Evolutionary conservation across 2,888 invertebrate species (phyloP).

Genomic region (Campaea margaritaria): DNA sequence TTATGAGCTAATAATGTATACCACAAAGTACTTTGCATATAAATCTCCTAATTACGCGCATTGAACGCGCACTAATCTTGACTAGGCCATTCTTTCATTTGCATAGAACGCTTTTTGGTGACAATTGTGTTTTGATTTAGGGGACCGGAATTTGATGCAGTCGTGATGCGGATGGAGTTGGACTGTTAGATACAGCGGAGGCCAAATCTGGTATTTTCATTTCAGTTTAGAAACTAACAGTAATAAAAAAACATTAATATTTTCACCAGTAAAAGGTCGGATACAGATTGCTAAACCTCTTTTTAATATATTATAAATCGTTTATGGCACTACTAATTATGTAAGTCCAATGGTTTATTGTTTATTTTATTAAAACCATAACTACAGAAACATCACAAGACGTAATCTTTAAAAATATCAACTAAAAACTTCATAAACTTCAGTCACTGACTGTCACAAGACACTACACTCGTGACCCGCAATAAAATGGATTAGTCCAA

Average conservation of each 20-base stretch:
- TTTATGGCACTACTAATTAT: no score
- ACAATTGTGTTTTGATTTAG: slow-evolving; percentile 78
- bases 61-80: slow-evolving; percentile 77
- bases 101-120: slow-evolving; percentile 69
- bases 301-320: no score
- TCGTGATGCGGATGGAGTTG: slow-evolving; percentile 35
- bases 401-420: slow-evolving; percentile 21
- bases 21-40: slow-evolving; percentile 83
- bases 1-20: slow-evolving; percentile 80
- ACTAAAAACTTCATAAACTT: slow-evolving; percentile 39
- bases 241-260: no score
- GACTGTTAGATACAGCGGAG: slow-evolving; percentile 34
- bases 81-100: slow-evolving; percentile 71
- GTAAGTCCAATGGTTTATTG: no score
- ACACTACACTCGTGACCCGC: slow-evolving; percentile 71
- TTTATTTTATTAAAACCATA: no score
- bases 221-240: no score
- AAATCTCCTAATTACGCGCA: slow-evolving; percentile 83
- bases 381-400: background rate
- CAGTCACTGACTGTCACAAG: slow-evolving; percentile 40
- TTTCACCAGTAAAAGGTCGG: no score
- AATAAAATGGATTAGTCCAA: slow-evolving; percentile 78
- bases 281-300: no score
- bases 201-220: background rate
- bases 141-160: slow-evolving; percentile 59